Evolutionary conservation across 2,888 invertebrate species (phyloP), one percentile per base, ranked within the genome.

Genomic region (Agrochola circellaris): DNA sequence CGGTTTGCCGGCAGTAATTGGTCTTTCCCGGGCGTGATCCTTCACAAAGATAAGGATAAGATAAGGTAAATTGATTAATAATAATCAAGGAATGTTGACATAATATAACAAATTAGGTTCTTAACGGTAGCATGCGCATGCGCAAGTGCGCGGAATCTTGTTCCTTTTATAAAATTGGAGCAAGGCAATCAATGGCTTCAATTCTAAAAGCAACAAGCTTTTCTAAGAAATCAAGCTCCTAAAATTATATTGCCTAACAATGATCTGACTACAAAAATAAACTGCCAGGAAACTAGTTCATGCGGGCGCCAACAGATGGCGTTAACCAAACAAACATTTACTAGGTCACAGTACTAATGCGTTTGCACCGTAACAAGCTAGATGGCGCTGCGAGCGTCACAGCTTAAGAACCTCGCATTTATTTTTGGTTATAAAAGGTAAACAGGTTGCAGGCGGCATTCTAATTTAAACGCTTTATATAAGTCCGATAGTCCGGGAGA

Each of bases 381-480:
- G 95, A 92, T 94, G 94, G 93, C 94, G 92, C 81, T 88, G 65
- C n/a, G 17, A 38, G 38, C 68, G 58, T 71, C 77, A 72, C 81
- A 74, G 85, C 79, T 85, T 83, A 89, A 91, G 86, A 91, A 85
- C 89, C 92, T 92, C 93, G 91, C 90, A 91, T 95, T 95, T 95
- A 95, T 95, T 95, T 95, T 95, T 94, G 93, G 93, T 91, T 78
- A 90, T 91, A 91, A 91, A 93, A 92, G 91, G 92, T 92, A 93
- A 93, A 92, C 86, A 81, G 73, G 87, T 90, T 90, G 87, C 90
- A 90, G 89, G 86, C 91, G 91, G 89, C 83, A 89, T 89, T 89
- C 86, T 77, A 82, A 89, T 88, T 89, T 88, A 89, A 84, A 78
- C 83, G 83, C 84, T 89, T 91, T 89, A 90, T 84, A 89, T 88